Conservation (phyloP, 2,888 invertebrate species). For the Oithona nana region DNA sequence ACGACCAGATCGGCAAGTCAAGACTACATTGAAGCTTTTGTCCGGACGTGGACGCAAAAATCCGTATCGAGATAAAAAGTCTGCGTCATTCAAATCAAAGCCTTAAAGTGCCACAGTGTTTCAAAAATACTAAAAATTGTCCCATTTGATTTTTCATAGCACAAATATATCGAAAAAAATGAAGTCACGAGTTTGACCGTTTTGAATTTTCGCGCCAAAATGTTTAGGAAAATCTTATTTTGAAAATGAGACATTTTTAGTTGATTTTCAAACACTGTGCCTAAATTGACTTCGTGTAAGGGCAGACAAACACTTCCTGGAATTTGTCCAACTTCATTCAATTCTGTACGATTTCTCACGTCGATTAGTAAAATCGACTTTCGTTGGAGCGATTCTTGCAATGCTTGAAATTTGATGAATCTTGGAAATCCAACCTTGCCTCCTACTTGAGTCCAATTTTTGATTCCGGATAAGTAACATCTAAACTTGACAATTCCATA, state of each 20-base stretch:
- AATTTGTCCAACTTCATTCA: slow-evolving; percentile 22
- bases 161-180: no score
- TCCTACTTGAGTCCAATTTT: background rate
- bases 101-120: no score
- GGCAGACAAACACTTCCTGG: slow-evolving; percentile 22
- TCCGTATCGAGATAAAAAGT: slow-evolving; percentile 22
- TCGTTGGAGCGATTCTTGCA: background rate
- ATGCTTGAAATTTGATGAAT: slow-evolving; percentile 1
- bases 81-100: slow-evolving; percentile 20
- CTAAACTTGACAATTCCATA: background rate
- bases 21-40: slow-evolving; percentile 21
- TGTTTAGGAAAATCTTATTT: no score
- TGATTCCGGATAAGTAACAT: background rate
- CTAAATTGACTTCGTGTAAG: slow-evolving; percentile 22
- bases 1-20: slow-evolving; percentile 23
- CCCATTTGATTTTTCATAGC: no score
- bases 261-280: no score
- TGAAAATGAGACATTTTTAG: no score
- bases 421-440: background rate
- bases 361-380: slow-evolving; percentile 20
- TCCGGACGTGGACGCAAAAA: slow-evolving; percentile 22
- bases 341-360: slow-evolving; percentile 22
- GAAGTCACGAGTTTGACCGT: no score
- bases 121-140: no score
- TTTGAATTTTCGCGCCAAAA: no score